A percentile compares a stretch with the other conserved stretches of the same genome.
Evolutionary conservation across 1,140 invertebrate genomes (phyloP).

Genomic region (Elysia chlorotica): DNA sequence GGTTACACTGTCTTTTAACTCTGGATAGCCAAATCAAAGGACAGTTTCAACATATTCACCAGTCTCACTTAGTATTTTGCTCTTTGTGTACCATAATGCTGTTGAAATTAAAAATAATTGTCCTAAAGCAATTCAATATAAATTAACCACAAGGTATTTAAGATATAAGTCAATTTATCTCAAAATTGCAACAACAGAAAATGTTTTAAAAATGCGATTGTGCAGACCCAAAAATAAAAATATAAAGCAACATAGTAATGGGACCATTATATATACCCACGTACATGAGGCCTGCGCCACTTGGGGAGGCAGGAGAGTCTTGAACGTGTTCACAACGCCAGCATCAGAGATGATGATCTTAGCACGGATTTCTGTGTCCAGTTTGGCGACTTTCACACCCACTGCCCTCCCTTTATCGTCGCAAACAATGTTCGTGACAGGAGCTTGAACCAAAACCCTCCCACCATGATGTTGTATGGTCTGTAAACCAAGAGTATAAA

Average conservation of each 20-base stretch:
- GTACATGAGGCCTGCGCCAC: conserved; percentile 58
- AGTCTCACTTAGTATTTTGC: too few relatives aligned
- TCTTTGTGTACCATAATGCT: too few relatives aligned
- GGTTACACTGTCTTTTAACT: too few relatives aligned
- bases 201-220: too few relatives aligned
- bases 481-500: too few relatives aligned
- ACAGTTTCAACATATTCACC: too few relatives aligned
- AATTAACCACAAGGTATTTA: background rate
- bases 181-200: too few relatives aligned
- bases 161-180: too few relatives aligned
- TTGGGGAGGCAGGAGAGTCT: conserved; percentile 51
- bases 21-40: too few relatives aligned
- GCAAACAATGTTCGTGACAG: conserved; percentile 53
- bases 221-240: background rate
- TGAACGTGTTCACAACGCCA: conserved; percentile 56
- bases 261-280: too few relatives aligned
- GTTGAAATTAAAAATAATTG: background rate
- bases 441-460: conserved; percentile 58
- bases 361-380: conserved; percentile 48
- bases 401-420: conserved; percentile 10
- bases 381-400: conserved; percentile 36
- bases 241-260: background rate
- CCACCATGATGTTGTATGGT: conserved; percentile 60
- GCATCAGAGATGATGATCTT: conserved; percentile 61
- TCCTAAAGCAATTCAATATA: background rate